Evolutionary conservation across 2,888 invertebrate species (phyloP).

Genomic region (Thyatira batis): DNA sequence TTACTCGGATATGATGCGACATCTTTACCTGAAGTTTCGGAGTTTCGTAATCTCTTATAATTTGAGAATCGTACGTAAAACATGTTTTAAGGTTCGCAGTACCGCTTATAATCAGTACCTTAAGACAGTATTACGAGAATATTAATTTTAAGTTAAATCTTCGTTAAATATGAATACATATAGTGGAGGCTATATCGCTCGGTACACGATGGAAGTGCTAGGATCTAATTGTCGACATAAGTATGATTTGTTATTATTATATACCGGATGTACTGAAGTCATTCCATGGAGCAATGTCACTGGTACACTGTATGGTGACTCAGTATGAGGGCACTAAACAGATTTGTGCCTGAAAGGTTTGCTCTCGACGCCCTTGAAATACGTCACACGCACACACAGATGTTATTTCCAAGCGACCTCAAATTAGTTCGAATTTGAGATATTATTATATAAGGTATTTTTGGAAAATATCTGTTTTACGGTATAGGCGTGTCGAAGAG

Average conservation of each 20-base stretch:
- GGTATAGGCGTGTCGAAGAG: constrained; percentile 22
- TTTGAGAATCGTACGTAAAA: constrained; percentile 51
- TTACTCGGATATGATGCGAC: constrained; percentile 44
- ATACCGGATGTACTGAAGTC: constrained; percentile 51
- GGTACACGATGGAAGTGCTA: constrained; percentile 51
- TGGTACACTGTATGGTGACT: constrained; percentile 40
- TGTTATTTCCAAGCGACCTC: background rate
- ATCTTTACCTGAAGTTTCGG: constrained; percentile 72
- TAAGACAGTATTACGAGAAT: constrained; percentile 67
- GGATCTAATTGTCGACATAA: constrained; percentile 27
- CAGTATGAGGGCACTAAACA: constrained; percentile 15
- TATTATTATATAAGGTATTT: constrained; percentile 3
- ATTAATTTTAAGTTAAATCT: constrained; percentile 58
- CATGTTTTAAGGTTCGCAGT: constrained; percentile 63
- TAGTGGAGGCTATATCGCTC: constrained; percentile 67
- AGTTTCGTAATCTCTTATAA: constrained; percentile 45
- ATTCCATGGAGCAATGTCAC: constrained; percentile 56
- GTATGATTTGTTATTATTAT: constrained; percentile 21
- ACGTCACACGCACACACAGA: background rate
- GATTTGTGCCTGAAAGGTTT: background rate
- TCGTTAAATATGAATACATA: constrained; percentile 41
- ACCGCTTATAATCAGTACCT: constrained; percentile 58
- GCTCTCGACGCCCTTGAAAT: background rate
- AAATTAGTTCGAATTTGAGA: background rate
- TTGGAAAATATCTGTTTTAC: constrained; percentile 4